These are phyloP conservation scores for Phalacrocorax brasilianus DNA, from an alignment of 2,113 vertebrate species.

Conservation along the genomic window DNA sequence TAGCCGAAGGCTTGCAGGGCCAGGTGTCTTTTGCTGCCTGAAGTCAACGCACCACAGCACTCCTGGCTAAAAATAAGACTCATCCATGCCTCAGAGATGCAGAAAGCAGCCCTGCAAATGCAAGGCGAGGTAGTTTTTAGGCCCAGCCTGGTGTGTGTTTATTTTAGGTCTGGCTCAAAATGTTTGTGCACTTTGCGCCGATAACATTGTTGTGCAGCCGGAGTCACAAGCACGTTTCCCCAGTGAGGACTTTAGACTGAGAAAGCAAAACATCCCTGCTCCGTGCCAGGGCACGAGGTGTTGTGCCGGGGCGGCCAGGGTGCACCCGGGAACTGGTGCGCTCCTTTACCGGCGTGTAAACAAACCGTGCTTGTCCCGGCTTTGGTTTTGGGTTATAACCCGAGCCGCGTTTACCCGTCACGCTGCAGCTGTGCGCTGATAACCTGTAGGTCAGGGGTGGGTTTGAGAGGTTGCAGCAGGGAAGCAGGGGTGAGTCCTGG, in stretches of 20 bases:
- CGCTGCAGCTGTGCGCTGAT: accelerated
- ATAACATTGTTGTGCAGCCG: accelerated
- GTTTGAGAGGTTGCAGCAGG: not conserved
- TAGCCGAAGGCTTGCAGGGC: accelerated
- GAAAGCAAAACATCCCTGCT: not conserved
- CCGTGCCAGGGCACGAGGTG: accelerated
- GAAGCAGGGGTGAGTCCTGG: not conserved
- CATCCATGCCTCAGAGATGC: accelerated
- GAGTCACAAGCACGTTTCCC: not conserved
- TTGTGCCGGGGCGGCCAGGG: accelerated
- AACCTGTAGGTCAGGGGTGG: not conserved
- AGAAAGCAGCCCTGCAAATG: not conserved
- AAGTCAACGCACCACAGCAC: accelerated
- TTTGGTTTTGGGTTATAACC: not conserved
- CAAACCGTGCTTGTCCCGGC: not conserved
- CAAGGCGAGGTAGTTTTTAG: accelerated
- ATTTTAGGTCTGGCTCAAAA: not conserved
- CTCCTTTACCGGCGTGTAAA: no score
- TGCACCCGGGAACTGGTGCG: accelerated
- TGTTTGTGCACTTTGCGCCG: not conserved
- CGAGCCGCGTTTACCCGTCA: accelerated
- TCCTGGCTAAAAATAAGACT: not conserved
- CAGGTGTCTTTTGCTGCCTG: not conserved
- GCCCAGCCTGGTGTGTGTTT: not conserved
- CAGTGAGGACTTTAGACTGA: not conserved